phyloP scores from a whole-genome alignment of 2,113 vertebrate genomes.

The Solea solea region DNA sequence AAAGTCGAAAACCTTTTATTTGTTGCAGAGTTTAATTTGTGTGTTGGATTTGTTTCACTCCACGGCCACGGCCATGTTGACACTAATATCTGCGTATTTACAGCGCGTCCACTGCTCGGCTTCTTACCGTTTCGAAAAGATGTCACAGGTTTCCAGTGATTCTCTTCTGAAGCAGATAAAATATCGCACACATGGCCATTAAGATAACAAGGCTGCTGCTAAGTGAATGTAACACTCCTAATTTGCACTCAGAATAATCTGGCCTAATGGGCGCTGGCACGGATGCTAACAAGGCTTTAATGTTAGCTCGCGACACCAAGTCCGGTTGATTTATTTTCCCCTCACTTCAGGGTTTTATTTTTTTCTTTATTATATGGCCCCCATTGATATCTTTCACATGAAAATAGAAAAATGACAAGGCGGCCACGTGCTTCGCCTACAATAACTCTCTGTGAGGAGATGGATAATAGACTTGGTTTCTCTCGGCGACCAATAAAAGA shows the following conservation, averaged over 20 bases:
- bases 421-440: neutral
- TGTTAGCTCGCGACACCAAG: constrained; percentile 11
- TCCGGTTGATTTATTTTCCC: constrained; percentile 17
- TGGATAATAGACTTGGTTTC: neutral
- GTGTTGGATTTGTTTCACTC: no score
- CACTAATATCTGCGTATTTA: no score
- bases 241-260: constrained; percentile 20
- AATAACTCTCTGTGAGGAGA: neutral
- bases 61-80: no score
- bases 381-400: constrained; percentile 2
- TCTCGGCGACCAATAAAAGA: neutral
- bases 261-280: constrained; percentile 10
- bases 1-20: no score
- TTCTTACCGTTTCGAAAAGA: no score
- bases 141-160: neutral
- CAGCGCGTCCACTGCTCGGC: no score
- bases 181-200: constrained; percentile 1
- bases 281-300: constrained; percentile 38
- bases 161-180: neutral
- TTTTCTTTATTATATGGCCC: neutral
- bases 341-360: neutral
- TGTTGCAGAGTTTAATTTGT: no score
- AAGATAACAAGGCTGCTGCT: neutral
- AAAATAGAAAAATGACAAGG: constrained; percentile 23
- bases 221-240: constrained; percentile 18